phyloP scores from a whole-genome alignment of 2,797 vertebrate genomes.

The Phrynocephalus forsythii region DNA sequence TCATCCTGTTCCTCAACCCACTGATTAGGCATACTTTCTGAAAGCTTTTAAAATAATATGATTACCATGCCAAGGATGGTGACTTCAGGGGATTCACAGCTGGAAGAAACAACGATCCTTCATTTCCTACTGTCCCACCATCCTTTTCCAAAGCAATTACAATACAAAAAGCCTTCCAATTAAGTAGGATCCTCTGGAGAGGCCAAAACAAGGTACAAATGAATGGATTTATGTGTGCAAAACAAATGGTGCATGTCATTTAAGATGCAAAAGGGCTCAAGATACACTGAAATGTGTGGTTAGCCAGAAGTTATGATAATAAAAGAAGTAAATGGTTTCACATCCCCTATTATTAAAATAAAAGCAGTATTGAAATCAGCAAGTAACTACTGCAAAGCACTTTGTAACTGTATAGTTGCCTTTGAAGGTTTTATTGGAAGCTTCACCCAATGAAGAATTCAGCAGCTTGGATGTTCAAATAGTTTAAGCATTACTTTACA shows the following conservation, averaged over 20 bases:
- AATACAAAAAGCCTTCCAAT: no score
- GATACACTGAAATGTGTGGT: neutral
- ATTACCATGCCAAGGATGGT: no score
- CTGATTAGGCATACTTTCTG: no score
- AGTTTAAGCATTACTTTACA: neutral
- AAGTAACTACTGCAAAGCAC: neutral
- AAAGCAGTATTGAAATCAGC: slow-evolving; percentile 25
- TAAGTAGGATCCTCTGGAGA: no score
- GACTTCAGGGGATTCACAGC: no score
- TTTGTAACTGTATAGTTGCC: neutral
- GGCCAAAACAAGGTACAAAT: neutral
- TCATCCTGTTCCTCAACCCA: no score
- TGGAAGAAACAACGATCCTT: no score
- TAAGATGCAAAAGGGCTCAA: neutral
- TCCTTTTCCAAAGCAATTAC: no score
- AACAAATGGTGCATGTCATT: neutral
- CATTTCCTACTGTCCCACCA: no score
- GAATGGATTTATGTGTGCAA: neutral
- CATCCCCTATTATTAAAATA: neutral
- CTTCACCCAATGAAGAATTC: neutral
- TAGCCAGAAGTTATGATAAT: neutral
- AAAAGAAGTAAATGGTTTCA: slow-evolving; percentile 3
- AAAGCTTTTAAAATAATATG: no score
- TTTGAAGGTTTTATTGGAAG: neutral
- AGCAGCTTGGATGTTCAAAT: neutral